Evolutionary conservation across 2,888 invertebrate species (phyloP).

Genomic region (Branchipolynoe longqiensis): DNA sequence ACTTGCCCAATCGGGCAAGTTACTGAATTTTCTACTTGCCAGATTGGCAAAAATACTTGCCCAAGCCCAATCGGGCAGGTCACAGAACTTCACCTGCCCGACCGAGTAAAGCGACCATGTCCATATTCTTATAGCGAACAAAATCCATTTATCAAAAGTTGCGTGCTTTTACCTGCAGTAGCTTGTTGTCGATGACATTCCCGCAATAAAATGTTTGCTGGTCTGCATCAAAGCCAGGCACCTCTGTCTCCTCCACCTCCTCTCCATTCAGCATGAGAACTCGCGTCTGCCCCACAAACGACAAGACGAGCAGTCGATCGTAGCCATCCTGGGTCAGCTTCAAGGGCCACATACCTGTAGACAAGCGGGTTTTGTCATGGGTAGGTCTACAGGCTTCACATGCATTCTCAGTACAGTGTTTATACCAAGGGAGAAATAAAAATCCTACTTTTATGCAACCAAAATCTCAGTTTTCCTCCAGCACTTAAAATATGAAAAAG

Average conservation of each 20-base stretch:
- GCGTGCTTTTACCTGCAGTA: conserved; percentile 86
- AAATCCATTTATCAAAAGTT: too few species aligned
- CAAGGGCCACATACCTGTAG: conserved; percentile 94
- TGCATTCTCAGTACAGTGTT: not conserved
- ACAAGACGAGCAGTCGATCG: conserved; percentile 95
- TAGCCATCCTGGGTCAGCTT: conserved; percentile 85
- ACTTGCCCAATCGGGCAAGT: too few species aligned
- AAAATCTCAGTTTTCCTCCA: too few species aligned
- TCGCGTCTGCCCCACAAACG: conserved; percentile 98
- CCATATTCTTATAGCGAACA: too few species aligned
- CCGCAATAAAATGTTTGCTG: conserved; percentile 97
- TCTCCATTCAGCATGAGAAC: conserved; percentile 94
- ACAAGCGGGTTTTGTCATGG: not conserved
- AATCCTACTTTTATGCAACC: too few species aligned
- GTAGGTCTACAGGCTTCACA: not conserved
- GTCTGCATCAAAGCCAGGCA: conserved; percentile 93
- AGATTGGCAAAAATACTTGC: too few species aligned
- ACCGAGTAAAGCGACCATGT: too few species aligned
- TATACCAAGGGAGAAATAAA: too few species aligned
- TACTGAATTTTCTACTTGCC: too few species aligned
- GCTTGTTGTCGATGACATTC: conserved; percentile 92
- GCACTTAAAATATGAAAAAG: too few species aligned
- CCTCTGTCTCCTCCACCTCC: conserved; percentile 98
- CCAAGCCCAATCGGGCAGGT: too few species aligned
- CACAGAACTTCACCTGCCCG: too few species aligned